Evolutionary conservation across 2,113 vertebrate genomes (phyloP).

Genomic region (Meleagris gallopavo): DNA sequence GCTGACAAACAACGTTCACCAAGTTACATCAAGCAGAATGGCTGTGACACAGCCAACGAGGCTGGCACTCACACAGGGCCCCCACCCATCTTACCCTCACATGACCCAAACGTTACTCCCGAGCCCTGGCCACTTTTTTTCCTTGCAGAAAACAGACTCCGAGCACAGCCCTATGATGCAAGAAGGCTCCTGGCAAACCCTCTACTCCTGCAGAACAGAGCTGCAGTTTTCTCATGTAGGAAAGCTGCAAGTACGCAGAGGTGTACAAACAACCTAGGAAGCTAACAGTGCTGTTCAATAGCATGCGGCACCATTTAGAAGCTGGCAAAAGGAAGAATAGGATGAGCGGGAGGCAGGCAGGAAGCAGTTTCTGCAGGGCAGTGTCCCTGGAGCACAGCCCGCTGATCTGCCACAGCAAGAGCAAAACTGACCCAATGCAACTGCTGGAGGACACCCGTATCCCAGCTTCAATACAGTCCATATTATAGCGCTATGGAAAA

Average conservation of each 20-base stretch:
- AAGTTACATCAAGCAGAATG: not conserved
- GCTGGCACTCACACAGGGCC: not conserved
- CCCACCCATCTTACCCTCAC: not conserved
- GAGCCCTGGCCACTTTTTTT: not conserved
- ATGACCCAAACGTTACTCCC: not conserved
- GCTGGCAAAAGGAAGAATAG: not conserved
- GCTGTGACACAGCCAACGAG: not conserved
- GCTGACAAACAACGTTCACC: not conserved
- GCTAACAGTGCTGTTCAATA: not conserved
- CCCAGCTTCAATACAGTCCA: not conserved
- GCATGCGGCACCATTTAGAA: not conserved
- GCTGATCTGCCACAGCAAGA: rapidly evolving
- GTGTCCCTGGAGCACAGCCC: not conserved
- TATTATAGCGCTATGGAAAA: not conserved
- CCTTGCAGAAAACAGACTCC: not conserved
- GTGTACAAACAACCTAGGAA: not conserved
- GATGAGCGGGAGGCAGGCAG: conserved; percentile 39
- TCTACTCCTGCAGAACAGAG: not conserved
- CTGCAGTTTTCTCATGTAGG: not conserved
- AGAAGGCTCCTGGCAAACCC: not conserved
- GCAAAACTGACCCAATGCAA: rapidly evolving
- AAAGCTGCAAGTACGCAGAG: not conserved
- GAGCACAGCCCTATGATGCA: not conserved
- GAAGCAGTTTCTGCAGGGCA: not conserved
- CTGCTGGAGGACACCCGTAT: not conserved